These are phyloP conservation scores for Zaprionus gabonicus DNA, from an alignment of 1,140 invertebrate genomes.

Conservation along the genomic window DNA sequence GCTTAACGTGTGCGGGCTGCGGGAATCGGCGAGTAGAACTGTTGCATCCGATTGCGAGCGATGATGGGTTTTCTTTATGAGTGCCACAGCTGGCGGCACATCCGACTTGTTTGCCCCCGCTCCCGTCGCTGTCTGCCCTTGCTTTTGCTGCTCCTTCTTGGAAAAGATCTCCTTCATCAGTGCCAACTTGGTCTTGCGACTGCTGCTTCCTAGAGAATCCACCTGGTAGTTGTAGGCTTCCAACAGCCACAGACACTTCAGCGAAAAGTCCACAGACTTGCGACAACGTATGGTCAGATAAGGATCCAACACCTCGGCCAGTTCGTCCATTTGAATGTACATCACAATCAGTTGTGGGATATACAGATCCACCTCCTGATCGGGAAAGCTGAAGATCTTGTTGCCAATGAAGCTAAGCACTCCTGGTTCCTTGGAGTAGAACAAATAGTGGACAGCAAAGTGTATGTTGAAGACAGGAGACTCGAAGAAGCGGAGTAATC, in stretches of 20 bases:
- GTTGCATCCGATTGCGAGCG: slow-evolving; percentile 97
- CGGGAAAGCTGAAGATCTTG: slow-evolving; percentile 97
- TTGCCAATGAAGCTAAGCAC: slow-evolving; percentile 98
- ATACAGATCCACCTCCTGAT: slow-evolving; percentile 98
- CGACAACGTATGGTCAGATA: slow-evolving; percentile 98
- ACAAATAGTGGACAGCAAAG: slow-evolving; percentile 98
- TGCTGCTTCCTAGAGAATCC: slow-evolving; percentile 62
- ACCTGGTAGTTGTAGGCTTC: slow-evolving; percentile 90
- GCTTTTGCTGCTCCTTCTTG: slow-evolving; percentile 68
- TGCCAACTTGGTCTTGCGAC: slow-evolving; percentile 84
- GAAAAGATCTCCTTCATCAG: slow-evolving; percentile 84
- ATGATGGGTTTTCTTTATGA: slow-evolving; percentile 85
- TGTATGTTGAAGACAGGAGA: slow-evolving; percentile 98
- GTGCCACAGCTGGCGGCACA: slow-evolving; percentile 36
- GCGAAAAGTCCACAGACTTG: slow-evolving; percentile 96
- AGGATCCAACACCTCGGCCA: slow-evolving; percentile 96
- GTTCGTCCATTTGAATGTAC: slow-evolving; percentile 98
- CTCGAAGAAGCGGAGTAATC: slow-evolving; percentile 96
- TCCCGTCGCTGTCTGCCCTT: slow-evolving; percentile 30
- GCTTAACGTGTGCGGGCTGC: slow-evolving; percentile 58
- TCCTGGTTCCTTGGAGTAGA: slow-evolving; percentile 99
- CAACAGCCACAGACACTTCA: slow-evolving; percentile 97
- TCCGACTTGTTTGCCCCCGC: slow-evolving; percentile 26
- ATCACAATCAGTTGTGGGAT: slow-evolving; percentile 98
- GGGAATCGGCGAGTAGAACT: slow-evolving; percentile 84